These are phyloP conservation scores for Chrysemys picta DNA, from an alignment of 2,113 vertebrate genomes.

Conservation along the genomic window DNA sequence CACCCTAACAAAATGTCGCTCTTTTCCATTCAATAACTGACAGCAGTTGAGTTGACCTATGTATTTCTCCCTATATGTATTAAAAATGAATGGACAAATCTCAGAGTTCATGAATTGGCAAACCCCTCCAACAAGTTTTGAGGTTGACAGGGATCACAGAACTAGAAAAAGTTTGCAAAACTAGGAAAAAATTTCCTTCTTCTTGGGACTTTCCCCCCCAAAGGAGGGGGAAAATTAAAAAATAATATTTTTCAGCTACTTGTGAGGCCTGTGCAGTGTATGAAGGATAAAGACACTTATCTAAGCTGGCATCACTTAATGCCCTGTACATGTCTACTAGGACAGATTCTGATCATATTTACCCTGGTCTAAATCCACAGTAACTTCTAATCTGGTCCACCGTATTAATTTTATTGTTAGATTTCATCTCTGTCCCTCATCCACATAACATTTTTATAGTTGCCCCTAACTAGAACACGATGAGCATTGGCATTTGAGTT, in stretches of 20 bases:
- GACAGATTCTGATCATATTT: neutral
- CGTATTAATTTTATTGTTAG: no score
- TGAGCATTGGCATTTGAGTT: neutral
- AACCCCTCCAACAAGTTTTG: neutral
- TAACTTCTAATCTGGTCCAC: no score
- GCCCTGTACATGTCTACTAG: neutral
- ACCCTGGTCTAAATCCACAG: neutral
- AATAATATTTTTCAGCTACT: neutral
- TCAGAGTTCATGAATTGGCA: neutral
- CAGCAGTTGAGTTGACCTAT: neutral
- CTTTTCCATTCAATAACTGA: neutral
- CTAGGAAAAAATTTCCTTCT: neutral
- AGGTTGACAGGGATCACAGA: neutral
- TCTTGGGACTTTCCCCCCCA: neutral
- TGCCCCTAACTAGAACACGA: neutral
- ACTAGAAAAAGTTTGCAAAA: neutral
- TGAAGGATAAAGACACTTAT: neutral
- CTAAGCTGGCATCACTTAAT: neutral
- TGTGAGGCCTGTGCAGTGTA: neutral
- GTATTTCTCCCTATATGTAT: neutral
- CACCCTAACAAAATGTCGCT: neutral
- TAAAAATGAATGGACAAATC: neutral
- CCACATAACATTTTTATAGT: neutral
- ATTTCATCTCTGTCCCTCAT: no score
- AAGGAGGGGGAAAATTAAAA: neutral